phyloP scores from a whole-genome alignment of 2,797 vertebrate species.

The Podarcis siculus region DNA sequence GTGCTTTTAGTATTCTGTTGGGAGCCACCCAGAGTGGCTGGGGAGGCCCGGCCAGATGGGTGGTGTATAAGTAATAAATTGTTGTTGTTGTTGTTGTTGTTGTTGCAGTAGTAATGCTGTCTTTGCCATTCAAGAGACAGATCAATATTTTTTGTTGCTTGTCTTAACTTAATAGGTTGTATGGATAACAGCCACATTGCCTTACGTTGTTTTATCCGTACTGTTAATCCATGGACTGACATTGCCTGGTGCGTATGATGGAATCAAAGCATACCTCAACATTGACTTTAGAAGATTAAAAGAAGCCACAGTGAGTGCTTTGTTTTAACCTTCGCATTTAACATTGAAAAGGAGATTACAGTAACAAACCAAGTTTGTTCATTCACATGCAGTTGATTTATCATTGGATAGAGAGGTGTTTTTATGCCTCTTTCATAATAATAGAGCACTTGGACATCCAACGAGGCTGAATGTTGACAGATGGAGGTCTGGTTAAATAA shows the following conservation, averaged over 20 bases:
- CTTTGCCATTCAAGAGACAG: background rate
- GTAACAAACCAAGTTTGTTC: background rate
- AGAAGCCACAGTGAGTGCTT: slow-evolving; percentile 88
- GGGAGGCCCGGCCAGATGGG: too few species aligned
- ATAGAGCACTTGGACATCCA: too few species aligned
- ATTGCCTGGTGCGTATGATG: slow-evolving; percentile 90
- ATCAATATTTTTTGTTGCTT: slow-evolving; percentile 44
- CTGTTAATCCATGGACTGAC: slow-evolving; percentile 93
- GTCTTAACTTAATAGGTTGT: slow-evolving; percentile 84
- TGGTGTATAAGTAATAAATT: too few species aligned
- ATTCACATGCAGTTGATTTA: background rate
- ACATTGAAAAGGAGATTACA: background rate
- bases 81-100: background rate
- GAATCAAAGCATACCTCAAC: slow-evolving; percentile 93
- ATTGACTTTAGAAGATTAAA: slow-evolving; percentile 92
- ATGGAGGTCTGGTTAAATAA: background rate
- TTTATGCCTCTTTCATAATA: too few species aligned
- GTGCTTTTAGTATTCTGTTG: too few species aligned
- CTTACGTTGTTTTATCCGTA: slow-evolving; percentile 94
- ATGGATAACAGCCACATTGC: slow-evolving; percentile 98
- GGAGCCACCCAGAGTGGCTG: too few species aligned
- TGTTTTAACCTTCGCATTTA: background rate
- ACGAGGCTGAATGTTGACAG: background rate
- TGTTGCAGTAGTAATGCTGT: background rate
- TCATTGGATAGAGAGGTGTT: background rate